A percentile compares a stretch with the other conserved stretches of the same genome.
Evolutionary conservation across 2,797 vertebrate species (phyloP).

Genomic region (Argya squamiceps): DNA sequence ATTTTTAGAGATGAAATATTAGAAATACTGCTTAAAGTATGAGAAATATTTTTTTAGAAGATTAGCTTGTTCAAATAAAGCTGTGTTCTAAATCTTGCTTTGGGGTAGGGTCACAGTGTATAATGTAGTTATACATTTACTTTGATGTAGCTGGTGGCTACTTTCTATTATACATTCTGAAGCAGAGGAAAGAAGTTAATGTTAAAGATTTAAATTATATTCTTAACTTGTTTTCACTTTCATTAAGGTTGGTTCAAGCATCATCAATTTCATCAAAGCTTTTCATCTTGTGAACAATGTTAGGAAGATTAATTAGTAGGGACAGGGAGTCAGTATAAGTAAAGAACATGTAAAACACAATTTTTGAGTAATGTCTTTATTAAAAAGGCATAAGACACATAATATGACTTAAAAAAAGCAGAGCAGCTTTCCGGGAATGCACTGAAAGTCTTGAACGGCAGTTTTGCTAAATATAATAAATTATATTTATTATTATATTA

Average conservation of each 20-base stretch:
- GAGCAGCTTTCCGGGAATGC: not conserved
- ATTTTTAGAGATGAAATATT: not conserved
- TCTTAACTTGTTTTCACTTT: not conserved
- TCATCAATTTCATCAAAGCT: not conserved
- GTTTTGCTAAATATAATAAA: not conserved
- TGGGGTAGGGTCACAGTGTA: accelerated
- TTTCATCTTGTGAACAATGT: not conserved
- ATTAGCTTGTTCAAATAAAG: not conserved
- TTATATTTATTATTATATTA: too few relatives aligned
- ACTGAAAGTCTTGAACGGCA: not conserved
- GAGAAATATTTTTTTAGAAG: not conserved
- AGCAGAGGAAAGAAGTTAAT: not conserved
- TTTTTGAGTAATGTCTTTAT: not conserved
- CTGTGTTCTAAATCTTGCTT: not conserved
- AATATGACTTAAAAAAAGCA: not conserved
- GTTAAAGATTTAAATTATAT: not conserved
- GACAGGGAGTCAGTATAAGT: not conserved
- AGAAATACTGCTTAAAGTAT: not conserved
- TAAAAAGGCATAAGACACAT: not conserved
- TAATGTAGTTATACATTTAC: not conserved
- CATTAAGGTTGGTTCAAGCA: not conserved
- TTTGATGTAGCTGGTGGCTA: not conserved
- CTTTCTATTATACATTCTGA: not conserved
- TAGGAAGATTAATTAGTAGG: not conserved
- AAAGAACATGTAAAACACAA: not conserved